Conservation (phyloP, 1,140 invertebrate genomes). For the Piezodorus guildinii region DNA sequence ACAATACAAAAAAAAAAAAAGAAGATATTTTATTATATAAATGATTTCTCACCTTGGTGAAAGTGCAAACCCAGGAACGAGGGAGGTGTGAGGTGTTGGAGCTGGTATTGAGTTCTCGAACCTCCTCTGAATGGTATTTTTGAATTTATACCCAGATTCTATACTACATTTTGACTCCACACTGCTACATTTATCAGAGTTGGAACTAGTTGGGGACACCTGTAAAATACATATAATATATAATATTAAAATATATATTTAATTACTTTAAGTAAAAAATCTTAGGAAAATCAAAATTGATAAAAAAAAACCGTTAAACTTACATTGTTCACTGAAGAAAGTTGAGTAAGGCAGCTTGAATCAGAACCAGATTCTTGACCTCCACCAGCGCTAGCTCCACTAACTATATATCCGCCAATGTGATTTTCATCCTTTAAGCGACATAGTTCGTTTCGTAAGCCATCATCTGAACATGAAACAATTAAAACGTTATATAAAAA, state of each 20-base stretch:
- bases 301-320: neutral
- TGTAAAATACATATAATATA: slow-evolving; percentile 1
- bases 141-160: slow-evolving; percentile 68
- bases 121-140: slow-evolving; percentile 84
- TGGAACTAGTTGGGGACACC: slow-evolving; percentile 3
- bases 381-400: neutral
- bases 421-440: neutral
- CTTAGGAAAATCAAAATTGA: neutral
- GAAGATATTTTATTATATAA: no score
- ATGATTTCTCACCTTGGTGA: neutral
- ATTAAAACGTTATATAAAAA: no score
- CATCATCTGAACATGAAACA: neutral
- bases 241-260: neutral
- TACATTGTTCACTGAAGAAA: neutral
- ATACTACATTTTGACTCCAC: slow-evolving; percentile 31
- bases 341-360: slow-evolving; percentile 3
- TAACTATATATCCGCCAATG: neutral
- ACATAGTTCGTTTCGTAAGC: neutral
- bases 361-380: slow-evolving; percentile 4
- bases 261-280: neutral
- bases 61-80: neutral
- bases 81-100: neutral
- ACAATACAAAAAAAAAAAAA: no score
- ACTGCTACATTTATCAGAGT: slow-evolving; percentile 3
- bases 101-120: slow-evolving; percentile 40